A percentile compares a stretch with the other conserved stretches of the same genome.
phyloP scores from a whole-genome alignment of 2,113 vertebrate genomes.

The Microtus richardsoni region DNA sequence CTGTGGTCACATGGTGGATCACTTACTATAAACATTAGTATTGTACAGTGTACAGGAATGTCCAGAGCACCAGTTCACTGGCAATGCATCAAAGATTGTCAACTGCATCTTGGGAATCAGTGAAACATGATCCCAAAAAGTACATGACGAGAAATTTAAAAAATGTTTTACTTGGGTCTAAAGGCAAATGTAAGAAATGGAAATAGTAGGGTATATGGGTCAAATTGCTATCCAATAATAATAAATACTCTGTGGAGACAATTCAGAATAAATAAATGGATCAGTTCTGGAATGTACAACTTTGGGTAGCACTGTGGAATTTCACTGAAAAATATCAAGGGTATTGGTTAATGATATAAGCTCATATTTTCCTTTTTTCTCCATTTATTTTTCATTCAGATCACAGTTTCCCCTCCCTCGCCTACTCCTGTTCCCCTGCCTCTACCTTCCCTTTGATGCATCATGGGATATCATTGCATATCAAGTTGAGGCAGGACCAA shows the following conservation, averaged over 20 bases:
- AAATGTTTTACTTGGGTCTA: neutral
- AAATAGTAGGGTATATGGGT: rapidly evolving
- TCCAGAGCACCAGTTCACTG: neutral
- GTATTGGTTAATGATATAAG: neutral
- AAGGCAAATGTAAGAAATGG: neutral
- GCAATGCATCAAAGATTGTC: neutral
- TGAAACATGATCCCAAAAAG: neutral
- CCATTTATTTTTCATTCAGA: neutral
- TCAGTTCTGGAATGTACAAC: neutral
- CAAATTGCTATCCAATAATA: neutral
- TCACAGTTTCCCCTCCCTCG: neutral
- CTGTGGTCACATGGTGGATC: too few relatives aligned
- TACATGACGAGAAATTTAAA: too few relatives aligned
- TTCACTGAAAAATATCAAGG: neutral
- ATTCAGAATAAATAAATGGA: neutral
- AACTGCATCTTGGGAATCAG: neutral
- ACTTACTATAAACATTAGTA: neutral
- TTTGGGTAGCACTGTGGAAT: neutral
- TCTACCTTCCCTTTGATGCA: neutral
- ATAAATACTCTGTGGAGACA: neutral
- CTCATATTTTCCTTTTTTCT: neutral
- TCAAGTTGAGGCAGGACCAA: neutral
- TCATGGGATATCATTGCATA: neutral
- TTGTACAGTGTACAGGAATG: neutral
- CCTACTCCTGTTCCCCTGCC: neutral